A percentile compares a stretch with the other conserved stretches of the same genome.
Conservation (phyloP, 2,113 vertebrate genomes). For the Macquaria australasica region DNA sequence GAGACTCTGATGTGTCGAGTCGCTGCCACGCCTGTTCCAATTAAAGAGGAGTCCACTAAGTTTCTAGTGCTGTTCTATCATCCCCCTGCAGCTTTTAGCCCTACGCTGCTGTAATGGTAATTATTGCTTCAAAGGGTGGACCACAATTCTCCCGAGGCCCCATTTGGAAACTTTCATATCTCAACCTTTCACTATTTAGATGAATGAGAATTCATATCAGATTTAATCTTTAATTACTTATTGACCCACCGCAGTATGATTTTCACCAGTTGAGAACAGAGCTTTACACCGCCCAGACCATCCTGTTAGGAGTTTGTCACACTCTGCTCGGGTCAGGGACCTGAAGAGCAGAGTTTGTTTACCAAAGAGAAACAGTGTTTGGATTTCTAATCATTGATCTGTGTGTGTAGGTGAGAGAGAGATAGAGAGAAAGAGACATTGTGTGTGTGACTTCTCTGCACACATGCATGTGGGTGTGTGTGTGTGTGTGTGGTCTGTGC, state of each 20-base stretch:
- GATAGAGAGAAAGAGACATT: slow-evolving; percentile 1
- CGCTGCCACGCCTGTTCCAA: slow-evolving; percentile 65
- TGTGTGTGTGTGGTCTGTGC: slow-evolving; percentile 24
- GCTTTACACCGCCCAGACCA: slow-evolving; percentile 19
- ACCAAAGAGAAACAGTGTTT: slow-evolving; percentile 64
- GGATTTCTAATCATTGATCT: slow-evolving; percentile 68
- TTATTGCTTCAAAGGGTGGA: slow-evolving; percentile 84
- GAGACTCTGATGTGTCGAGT: slow-evolving; percentile 52
- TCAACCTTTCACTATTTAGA: slow-evolving; percentile 77
- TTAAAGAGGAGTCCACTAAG: slow-evolving; percentile 69
- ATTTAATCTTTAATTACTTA: slow-evolving; percentile 83
- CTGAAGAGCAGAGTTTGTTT: slow-evolving; percentile 67
- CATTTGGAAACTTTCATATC: slow-evolving; percentile 80
- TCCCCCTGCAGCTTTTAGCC: slow-evolving; percentile 65
- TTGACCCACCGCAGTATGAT: slow-evolving; percentile 60
- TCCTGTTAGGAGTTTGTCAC: slow-evolving; percentile 40
- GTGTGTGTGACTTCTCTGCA: slow-evolving; percentile 32
- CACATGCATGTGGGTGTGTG: not conserved
- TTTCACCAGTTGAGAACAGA: slow-evolving; percentile 39
- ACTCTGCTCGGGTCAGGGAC: slow-evolving; percentile 41
- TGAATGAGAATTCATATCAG: slow-evolving; percentile 80
- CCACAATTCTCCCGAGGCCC: slow-evolving; percentile 72
- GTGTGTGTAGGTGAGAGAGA: slow-evolving; percentile 11
- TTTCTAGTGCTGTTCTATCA: slow-evolving; percentile 68
- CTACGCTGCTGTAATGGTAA: slow-evolving; percentile 72